phyloP scores from a whole-genome alignment of 1,140 invertebrate species.

The Conus ventricosus region DNA sequence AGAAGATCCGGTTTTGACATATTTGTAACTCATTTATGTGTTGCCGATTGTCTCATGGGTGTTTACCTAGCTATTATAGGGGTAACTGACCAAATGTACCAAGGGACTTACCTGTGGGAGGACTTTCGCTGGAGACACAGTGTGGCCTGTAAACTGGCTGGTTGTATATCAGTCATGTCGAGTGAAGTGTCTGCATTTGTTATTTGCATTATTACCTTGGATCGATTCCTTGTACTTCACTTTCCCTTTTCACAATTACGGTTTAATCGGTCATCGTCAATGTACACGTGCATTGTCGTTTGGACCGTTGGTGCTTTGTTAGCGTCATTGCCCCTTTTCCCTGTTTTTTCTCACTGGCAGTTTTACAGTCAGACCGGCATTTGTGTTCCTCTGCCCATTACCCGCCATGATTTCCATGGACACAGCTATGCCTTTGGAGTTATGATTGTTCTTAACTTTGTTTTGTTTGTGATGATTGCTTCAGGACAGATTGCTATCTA shows the following conservation, averaged over 20 bases:
- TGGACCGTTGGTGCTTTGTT: not conserved
- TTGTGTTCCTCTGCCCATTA: not conserved
- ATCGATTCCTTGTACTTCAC: conserved; percentile 56
- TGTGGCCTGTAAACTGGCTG: conserved; percentile 41
- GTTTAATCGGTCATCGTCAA: not conserved
- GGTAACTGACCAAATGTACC: conserved; percentile 2
- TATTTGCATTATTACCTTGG: conserved; percentile 59
- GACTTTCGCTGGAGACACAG: not conserved
- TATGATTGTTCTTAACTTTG: not conserved
- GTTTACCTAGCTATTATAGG: conserved; percentile 12
- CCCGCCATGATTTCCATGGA: not conserved
- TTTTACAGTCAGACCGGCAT: conserved; percentile 7
- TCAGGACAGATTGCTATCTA: not conserved
- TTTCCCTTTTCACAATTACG: conserved; percentile 51
- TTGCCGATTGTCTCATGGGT: conserved; percentile 27
- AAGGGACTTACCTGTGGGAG: not conserved
- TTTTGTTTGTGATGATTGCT: not conserved
- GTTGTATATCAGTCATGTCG: conserved; percentile 57
- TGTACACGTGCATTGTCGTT: not conserved
- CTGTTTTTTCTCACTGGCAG: not conserved
- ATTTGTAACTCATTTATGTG: conserved; percentile 7
- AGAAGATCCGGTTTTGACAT: not conserved
- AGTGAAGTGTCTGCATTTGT: conserved; percentile 58
- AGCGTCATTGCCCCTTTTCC: not conserved
- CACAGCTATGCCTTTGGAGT: not conserved